phyloP scores from a whole-genome alignment of 2,888 invertebrate species.

The Atrina japonica region DNA sequence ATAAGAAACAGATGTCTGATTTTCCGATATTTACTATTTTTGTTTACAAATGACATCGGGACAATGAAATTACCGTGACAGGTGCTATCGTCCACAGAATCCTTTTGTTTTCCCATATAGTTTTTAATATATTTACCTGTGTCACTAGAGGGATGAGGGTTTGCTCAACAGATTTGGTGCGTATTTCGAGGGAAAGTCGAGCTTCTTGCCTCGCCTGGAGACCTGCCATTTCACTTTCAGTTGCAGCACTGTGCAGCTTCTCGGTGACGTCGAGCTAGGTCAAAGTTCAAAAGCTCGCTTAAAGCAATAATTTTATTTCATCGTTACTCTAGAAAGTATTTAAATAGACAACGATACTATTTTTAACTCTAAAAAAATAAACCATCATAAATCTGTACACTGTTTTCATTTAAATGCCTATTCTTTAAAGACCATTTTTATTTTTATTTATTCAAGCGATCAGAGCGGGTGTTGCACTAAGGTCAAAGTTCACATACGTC shows the following conservation, averaged over 20 bases:
- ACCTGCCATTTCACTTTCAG: conserved; percentile 70
- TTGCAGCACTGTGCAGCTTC: conserved; percentile 23
- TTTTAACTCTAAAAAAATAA: too few species aligned
- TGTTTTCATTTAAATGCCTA: too few species aligned
- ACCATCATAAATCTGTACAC: too few species aligned
- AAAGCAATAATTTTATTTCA: too few species aligned
- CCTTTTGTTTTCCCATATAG: too few species aligned
- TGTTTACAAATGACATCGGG: too few species aligned
- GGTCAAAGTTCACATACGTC: conserved; percentile 24
- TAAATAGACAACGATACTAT: too few species aligned
- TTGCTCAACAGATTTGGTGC: conserved; percentile 96
- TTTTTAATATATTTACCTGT: conserved; percentile 86
- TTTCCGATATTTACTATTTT: too few species aligned
- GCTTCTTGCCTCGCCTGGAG: conserved; percentile 66
- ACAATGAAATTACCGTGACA: too few species aligned
- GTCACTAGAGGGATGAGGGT: conserved; percentile 95
- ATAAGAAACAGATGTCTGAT: too few species aligned
- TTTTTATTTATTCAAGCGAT: conserved; percentile 12
- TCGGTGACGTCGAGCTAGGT: conserved; percentile 69
- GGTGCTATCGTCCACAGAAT: too few species aligned
- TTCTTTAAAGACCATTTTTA: background rate
- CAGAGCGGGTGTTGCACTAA: background rate
- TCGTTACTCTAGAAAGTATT: too few species aligned
- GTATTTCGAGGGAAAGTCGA: conserved; percentile 86
- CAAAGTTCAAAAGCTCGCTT: conserved; percentile 29